Base-by-base conservation (phyloP, 2,888 invertebrate genomes). In the Platycheirus rosarum region DNA sequence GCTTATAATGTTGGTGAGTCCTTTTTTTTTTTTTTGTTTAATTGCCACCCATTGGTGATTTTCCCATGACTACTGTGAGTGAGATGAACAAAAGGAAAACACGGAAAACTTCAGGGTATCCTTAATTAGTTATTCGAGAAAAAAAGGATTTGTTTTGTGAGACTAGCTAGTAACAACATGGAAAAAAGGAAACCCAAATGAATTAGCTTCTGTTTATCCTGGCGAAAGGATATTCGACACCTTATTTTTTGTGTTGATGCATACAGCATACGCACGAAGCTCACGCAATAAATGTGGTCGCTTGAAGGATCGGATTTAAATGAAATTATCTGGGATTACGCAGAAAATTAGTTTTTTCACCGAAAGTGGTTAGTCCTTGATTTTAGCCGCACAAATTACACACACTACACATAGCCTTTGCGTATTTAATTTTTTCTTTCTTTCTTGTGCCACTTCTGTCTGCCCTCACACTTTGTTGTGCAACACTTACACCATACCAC, bases 311-410 rank as follows among this genome's bases (percentile, higher is more conserved):
- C 53, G 84, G 85, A 85, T 86, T 86, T 86, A 86, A 86, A 85
- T 85, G 86, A 86, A 86, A 86, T 86, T 86, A 86, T 85, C 86
- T 84, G 57, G 85, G 86, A 86, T 86, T 86, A 86, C 82, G 85
- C 76, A 78, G 69, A 75, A 86, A 86, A 86, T 86, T 86, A 86
- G 86, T 84, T 85, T 80, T 63, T 74, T 62, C 53, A 35, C 48
- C 14, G 20, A 51, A 42, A 69, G 48, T 37, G 66, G 48, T 40
- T 48, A 60, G 62, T 63, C 73, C 70, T 77, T 71, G 71, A 73
- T 82, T 73, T 82, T 23, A 32, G 26, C 32, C 68, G 9, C 63
- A 40, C 14, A 29, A 48, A 57, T 9, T 23, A 16, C 1, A n/a
- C 18, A n/a, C 1, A 20, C 26, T 49, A 53, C 32, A 79, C 60